A percentile compares a stretch with the other conserved stretches of the same genome.
These are phyloP conservation scores for Drosophila infuscata DNA, from an alignment of 2,888 invertebrate species.

Conservation along the genomic window DNA sequence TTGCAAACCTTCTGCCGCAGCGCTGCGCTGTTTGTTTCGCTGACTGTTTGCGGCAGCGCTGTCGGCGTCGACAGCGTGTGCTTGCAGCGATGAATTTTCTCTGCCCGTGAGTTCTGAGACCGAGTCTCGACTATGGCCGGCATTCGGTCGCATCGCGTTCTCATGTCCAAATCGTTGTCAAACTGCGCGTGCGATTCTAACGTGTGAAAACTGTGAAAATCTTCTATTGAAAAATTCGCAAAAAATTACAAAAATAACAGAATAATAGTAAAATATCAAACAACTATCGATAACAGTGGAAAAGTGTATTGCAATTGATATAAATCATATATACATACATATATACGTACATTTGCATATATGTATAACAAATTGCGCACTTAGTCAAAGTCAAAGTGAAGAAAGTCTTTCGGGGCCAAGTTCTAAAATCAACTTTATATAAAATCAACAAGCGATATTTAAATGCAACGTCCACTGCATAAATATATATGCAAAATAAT, in stretches of 20 bases:
- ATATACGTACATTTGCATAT: background rate
- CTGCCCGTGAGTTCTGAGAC: constrained; percentile 48
- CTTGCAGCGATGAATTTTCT: constrained; percentile 34
- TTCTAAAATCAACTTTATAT: constrained; percentile 24
- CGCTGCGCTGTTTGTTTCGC: constrained; percentile 17
- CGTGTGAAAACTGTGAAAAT: constrained; percentile 34
- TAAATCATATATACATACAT: background rate
- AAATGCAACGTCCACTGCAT: constrained; percentile 15
- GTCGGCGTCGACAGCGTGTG: constrained; percentile 19
- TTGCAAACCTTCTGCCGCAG: constrained; percentile 48
- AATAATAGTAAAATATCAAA: background rate
- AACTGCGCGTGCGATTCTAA: constrained; percentile 53
- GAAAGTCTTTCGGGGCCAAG: constrained; percentile 37
- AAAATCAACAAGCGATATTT: constrained; percentile 37
- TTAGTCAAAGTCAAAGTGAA: constrained; percentile 7
- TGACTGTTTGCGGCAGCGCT: constrained; percentile 8
- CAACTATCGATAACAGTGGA: background rate
- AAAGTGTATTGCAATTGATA: background rate
- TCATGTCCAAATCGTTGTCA: constrained; percentile 73
- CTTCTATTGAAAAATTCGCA: background rate
- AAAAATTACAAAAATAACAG: background rate
- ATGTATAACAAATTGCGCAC: constrained; percentile 35
- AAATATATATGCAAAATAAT: constrained; percentile 24
- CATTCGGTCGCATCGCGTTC: constrained; percentile 82
- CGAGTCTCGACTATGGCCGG: constrained; percentile 65